Evolutionary conservation across 2,113 vertebrate species (phyloP).

Genomic region (Lycaon pictus): DNA sequence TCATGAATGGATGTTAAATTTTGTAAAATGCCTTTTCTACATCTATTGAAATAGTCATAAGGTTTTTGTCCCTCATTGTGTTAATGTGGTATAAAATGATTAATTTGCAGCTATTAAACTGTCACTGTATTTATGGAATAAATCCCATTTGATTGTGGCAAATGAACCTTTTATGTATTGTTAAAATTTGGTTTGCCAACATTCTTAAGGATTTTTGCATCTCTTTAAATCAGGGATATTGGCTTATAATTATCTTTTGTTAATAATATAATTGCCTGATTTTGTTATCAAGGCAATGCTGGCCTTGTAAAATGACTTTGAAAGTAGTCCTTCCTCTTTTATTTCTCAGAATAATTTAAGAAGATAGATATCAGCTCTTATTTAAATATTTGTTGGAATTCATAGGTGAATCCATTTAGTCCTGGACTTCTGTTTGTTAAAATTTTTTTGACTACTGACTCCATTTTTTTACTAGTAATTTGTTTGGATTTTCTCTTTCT

Average conservation of each 20-base stretch:
- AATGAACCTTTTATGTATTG: background rate
- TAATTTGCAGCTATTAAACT: background rate
- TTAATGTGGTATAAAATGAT: background rate
- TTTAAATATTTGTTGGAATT: background rate
- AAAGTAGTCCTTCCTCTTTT: background rate
- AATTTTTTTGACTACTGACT: background rate
- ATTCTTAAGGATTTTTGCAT: background rate
- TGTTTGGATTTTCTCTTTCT: background rate
- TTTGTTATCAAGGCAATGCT: background rate
- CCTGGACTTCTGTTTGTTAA: background rate
- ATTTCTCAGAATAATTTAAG: background rate
- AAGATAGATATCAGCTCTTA: background rate
- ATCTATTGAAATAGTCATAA: background rate
- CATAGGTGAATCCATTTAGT: background rate
- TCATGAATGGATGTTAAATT: background rate
- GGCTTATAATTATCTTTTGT: background rate
- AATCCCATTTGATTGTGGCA: background rate
- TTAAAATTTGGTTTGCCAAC: background rate
- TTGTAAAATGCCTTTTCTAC: background rate
- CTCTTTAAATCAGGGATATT: background rate
- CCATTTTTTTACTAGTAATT: background rate
- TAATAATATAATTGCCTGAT: background rate
- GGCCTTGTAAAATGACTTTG: background rate
- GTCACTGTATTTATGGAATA: background rate
- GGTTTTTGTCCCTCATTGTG: background rate